phyloP scores from a whole-genome alignment of 2,888 invertebrate species.

The Noctuana brunneofusca region DNA sequence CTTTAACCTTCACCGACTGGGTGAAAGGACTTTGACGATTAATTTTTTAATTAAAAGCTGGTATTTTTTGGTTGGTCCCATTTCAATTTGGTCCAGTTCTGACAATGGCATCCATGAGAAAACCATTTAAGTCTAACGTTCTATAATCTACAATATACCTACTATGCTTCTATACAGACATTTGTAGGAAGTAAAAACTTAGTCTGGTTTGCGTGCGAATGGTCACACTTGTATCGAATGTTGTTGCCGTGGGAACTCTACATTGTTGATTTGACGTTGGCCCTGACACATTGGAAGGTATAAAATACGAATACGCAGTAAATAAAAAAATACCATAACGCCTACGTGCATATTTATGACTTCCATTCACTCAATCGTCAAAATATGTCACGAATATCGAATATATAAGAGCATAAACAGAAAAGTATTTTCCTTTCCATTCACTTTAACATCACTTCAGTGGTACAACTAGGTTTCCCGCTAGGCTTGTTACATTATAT shows the following conservation, averaged over 20 bases:
- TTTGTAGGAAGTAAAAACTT: constrained; percentile 29
- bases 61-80: too few relatives aligned
- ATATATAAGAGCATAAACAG: not conserved
- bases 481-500: too few relatives aligned
- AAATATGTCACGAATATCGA: not conserved
- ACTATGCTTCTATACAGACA: too few relatives aligned
- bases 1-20: too few relatives aligned
- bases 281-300: constrained; percentile 1
- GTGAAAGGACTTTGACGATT: too few relatives aligned
- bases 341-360: not conserved
- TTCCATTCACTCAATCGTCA: not conserved
- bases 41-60: too few relatives aligned
- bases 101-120: too few relatives aligned
- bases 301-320: not conserved
- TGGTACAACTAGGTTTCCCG: not conserved
- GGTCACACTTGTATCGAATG: constrained; percentile 39
- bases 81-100: too few relatives aligned
- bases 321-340: not conserved
- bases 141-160: too few relatives aligned
- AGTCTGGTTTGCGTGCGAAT: constrained; percentile 45
- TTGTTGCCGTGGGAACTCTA: constrained; percentile 10
- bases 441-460: not conserved
- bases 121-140: too few relatives aligned
- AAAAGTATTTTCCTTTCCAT: not conserved
- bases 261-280: not conserved